These are phyloP conservation scores for Eupithecia inturbata DNA, from an alignment of 2,888 invertebrate species.

Conservation along the genomic window DNA sequence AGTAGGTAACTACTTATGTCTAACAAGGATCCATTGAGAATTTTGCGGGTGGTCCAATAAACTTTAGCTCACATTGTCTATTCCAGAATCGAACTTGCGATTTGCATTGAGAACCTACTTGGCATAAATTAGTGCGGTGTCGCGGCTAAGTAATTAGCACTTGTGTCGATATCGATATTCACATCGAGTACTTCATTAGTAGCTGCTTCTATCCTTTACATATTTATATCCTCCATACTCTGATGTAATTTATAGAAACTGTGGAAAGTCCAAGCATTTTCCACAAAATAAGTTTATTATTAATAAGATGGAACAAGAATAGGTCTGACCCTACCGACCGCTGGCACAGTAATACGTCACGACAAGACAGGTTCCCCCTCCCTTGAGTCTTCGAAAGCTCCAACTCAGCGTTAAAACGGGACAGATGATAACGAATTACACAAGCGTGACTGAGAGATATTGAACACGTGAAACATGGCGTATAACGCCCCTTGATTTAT, in stretches of 20 bases:
- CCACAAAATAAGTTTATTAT: not conserved
- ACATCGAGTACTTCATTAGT: conserved; percentile 70
- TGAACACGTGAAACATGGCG: conserved; percentile 83
- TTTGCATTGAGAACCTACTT: conserved; percentile 80
- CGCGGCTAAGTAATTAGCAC: conserved; percentile 77
- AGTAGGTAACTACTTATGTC: conserved; percentile 25
- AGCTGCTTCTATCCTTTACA: conserved; percentile 51
- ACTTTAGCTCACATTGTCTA: conserved; percentile 79
- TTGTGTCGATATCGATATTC: conserved; percentile 76
- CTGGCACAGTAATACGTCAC: conserved; percentile 82
- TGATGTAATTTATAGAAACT: conserved; percentile 1
- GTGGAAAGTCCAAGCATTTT: not conserved
- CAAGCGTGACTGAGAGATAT: conserved; percentile 72
- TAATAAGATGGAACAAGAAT: conserved; percentile 30
- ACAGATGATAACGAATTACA: conserved; percentile 63
- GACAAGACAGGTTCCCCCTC: conserved; percentile 79
- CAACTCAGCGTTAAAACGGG: conserved; percentile 72
- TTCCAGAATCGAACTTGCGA: conserved; percentile 82
- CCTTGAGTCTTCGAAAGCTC: conserved; percentile 66
- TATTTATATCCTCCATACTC: not conserved
- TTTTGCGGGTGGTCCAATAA: conserved; percentile 82
- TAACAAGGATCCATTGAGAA: conserved; percentile 47
- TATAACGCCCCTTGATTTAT: conserved; percentile 85
- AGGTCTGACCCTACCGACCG: conserved; percentile 75
- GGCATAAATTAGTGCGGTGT: conserved; percentile 77